Base-by-base conservation (phyloP, 2,113 vertebrate genomes). In the Triplophysa rosa region DNA sequence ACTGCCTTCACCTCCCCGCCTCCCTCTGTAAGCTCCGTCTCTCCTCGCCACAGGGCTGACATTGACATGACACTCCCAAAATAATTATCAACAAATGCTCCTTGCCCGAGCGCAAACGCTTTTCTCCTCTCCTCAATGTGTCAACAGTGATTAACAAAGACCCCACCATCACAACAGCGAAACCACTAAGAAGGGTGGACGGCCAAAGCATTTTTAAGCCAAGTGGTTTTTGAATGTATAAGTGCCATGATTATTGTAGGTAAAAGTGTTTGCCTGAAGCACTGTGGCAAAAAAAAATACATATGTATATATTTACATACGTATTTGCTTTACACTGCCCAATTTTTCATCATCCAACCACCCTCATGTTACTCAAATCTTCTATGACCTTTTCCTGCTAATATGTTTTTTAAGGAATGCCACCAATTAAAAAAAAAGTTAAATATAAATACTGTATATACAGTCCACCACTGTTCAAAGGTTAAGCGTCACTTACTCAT, bases 71-170 rank as follows among this genome's bases (percentile, higher is more conserved):
- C 96, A 97, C 95, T 88, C 93, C 95, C 94, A 95, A 98, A 96
- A 97, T 97, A 97, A 97, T 98, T 96, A 97, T 94, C 96, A 98
- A 98, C 95, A 97, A 97, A 96, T 94, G 94, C 92, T 89, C 93
- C 93, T 94, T 29, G 52, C 37, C 94, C 95, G 95, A 97, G 95
- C 95, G 95, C 95, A 96, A 97, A 95, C 95, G 96, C 95, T 94
- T 96, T 94, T 90, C 94, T 94, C 91, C 94, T 94, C 95, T 95
- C 95, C 96, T 94, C 95, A 92, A 91, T 91, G 92, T 95, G 95
- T 95, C 95, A 97, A 92, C 93, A 94, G 91, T 95, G 94, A 96
- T 96, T 95, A 96, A 92, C 54, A 72, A 72, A 72, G 70, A 59
- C 70, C 70, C 19, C 13, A 16, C n/a, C 70, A 14, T 72, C 54